Percentiles rank a stretch among this genome's conserved stretches.
phyloP scores from a whole-genome alignment of 2,888 invertebrate genomes.

The Cantharis nigra region DNA sequence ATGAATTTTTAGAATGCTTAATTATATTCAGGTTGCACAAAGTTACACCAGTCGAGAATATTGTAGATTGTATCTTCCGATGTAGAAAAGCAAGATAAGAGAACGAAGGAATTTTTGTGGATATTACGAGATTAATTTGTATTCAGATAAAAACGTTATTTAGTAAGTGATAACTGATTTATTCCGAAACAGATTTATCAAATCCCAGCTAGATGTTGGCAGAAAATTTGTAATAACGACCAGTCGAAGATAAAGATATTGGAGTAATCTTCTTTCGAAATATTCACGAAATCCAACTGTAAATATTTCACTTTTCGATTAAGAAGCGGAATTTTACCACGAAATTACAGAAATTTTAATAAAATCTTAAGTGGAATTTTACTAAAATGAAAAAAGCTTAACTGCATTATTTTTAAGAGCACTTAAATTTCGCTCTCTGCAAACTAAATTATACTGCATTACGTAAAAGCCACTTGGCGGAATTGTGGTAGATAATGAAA shows the following conservation, averaged over 20 bases:
- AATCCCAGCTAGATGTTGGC: neutral
- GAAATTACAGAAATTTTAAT: neutral
- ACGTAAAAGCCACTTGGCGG: too few relatives aligned
- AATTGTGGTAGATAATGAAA: too few relatives aligned
- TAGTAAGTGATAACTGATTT: neutral
- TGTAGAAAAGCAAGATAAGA: neutral
- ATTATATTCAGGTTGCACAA: neutral
- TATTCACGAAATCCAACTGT: neutral
- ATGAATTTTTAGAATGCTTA: neutral
- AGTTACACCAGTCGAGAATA: neutral
- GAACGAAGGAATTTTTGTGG: neutral
- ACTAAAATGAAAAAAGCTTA: neutral
- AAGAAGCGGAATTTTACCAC: neutral
- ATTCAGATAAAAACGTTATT: neutral
- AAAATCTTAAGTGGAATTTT: neutral
- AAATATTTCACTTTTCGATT: neutral
- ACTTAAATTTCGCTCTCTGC: neutral
- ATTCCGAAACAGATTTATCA: neutral
- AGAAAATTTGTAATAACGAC: neutral
- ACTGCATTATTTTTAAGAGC: neutral
- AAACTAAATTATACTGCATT: neutral
- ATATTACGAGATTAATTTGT: neutral
- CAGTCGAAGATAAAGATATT: neutral
- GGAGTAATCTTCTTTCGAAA: neutral
- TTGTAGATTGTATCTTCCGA: neutral